Base-by-base conservation (phyloP, 2,888 invertebrate genomes). In the Euzophera pinguis region DNA sequence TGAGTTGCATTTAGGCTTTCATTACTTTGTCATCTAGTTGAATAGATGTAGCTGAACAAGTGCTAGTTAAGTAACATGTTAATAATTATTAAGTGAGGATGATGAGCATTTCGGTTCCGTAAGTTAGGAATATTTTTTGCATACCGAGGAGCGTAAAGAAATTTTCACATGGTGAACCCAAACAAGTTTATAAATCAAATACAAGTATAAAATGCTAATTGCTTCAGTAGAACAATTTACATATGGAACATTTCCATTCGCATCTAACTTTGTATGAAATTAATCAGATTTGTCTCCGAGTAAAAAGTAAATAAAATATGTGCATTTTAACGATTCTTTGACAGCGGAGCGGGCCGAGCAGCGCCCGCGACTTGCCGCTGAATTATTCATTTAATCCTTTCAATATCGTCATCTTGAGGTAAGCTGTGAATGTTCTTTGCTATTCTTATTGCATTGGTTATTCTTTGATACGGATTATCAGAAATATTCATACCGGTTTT, bases 321-420 rank as follows among this genome's bases (percentile, higher is more conserved):
- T 77, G 78, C 78, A 81, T 80, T 75, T 75, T 77, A 78, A 79
- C 71, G 65, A 70, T 71, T 73, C 75, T 78, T 71, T 78, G 77
- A 74, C 74, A 69, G 68, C 71, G 73, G 73, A 63, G 71, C 69
- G 66, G 67, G 68, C 64, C 65, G 72, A 75, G 72, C 70, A 71
- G 60, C 71, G 71, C 74, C 75, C 70, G 66, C 70, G 78, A 80
- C 81, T 81, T 80, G 79, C 63, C 74, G 61, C 78, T 82, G 80
- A 80, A 82, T 82, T 69, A 82, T 82, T 82, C 81, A 82, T 81
- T 82, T 81, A 82, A 82, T 82, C 81, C 82, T 81, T 82, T 80
- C 81, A 78, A 82, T 82, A 81, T 80, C 75, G 65, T 65, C 69
- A 70, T 71, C 74, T 71, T 69, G 68, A 70, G 70, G 69, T 71